Percentiles rank a stretch among this genome's conserved stretches.
phyloP scores from a whole-genome alignment of 1,140 invertebrate genomes.

The Matsumurasca onukii region DNA sequence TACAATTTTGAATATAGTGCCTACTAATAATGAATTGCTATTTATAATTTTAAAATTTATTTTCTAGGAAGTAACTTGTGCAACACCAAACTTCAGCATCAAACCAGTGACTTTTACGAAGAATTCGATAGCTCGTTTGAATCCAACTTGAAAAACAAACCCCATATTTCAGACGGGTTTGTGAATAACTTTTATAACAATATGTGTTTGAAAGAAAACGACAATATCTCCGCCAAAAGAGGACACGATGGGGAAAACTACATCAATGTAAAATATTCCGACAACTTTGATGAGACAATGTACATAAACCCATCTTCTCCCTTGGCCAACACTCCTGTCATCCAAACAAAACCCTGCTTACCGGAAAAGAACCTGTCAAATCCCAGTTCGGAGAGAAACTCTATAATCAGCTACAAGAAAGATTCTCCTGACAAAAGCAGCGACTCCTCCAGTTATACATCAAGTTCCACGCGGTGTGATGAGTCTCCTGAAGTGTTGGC shows the following conservation, averaged over 20 bases:
- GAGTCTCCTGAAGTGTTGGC: conserved; percentile 31
- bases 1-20: too few relatives aligned
- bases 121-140: conserved; percentile 14
- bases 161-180: not conserved
- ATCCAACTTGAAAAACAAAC: not conserved
- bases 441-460: conserved; percentile 15
- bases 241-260: not conserved
- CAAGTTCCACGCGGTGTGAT: not conserved
- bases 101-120: conserved; percentile 7
- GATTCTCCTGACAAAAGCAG: conserved; percentile 7
- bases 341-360: not conserved
- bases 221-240: not conserved
- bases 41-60: not conserved
- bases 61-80: conserved; percentile 1
- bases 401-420: conserved; percentile 13
- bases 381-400: conserved; percentile 10
- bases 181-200: conserved; percentile 14
- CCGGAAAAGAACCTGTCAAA: not conserved
- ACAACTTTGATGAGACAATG: not conserved
- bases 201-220: not conserved
- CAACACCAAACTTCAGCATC: not conserved
- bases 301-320: conserved; percentile 15
- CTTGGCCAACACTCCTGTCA: conserved; percentile 13
- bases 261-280: not conserved
- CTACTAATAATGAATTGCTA: too few relatives aligned